Evolutionary conservation across 2,797 vertebrate species (phyloP), one percentile per base, ranked within the genome.

Genomic region (Melanotaenia parkinsoni): DNA sequence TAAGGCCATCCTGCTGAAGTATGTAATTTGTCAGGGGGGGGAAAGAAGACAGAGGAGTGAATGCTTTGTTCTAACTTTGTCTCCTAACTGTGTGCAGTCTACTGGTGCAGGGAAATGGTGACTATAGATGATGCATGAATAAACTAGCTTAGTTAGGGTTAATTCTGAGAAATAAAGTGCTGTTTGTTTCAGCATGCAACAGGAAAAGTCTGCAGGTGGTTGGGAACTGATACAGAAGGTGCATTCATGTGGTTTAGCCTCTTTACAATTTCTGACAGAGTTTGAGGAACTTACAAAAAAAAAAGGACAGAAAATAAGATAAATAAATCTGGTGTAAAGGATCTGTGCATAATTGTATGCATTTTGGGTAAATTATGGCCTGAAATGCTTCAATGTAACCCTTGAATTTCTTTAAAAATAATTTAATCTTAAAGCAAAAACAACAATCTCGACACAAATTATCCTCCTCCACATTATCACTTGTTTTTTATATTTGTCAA

Each of bases 181-280:
- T 76, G 82, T 38, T 88, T 88, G 90, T 90, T 63, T 81, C 38
- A 40, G 75, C 74, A 63, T 77, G 82, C 72, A 71, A 68, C 80
- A 81, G 84, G 71, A 81, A 68, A 77, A 74, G 85, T 76, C 84
- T 85, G 90, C 88, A 92, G 91, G 91, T 91, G 89, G 83, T 86
- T 68, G 70, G 70, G 35, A 65, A 63, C 74, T 69, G 70, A 81
- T 72, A 92, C 90, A 91, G 88, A 91, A 82, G 82, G 67, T 88
- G 84, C 87, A 92, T 92, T 93, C 88, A 93, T 86, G 67, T 81
- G 84, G 26, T 74, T 65, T 50, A 50, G 67, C 70, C 69, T 78
- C 75, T 76, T 79, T 65, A 75, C 72, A 80, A 59, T 0, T 70
- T 72, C 37, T 11, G 13, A 56, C 6, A 26, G 6, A 26, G 12